Evolutionary conservation across 2,888 invertebrate species (phyloP).

Genomic region (Chironomus riparius): DNA sequence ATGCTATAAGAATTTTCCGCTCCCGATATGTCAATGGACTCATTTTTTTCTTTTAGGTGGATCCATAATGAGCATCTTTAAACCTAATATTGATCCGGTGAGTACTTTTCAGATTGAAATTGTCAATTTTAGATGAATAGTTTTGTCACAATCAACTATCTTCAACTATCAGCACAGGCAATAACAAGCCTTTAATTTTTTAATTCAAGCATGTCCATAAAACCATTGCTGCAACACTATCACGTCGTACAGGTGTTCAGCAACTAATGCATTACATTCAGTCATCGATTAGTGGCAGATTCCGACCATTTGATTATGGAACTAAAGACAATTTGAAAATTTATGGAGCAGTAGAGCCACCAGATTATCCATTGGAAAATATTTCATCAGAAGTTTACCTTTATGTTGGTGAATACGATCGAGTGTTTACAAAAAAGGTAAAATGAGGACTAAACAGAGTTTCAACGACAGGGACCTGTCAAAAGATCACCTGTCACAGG

Average conservation of each 20-base stretch:
- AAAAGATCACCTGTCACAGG: too few species aligned
- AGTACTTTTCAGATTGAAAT: neutral
- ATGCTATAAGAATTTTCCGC: neutral
- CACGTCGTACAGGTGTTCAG: neutral
- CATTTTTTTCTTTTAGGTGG: neutral
- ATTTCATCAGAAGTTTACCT: constrained; percentile 39
- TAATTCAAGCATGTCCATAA: neutral
- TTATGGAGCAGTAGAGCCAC: constrained; percentile 44
- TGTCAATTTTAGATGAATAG: neutral
- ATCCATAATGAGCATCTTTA: neutral
- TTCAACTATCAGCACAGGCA: too few species aligned
- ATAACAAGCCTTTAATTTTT: neutral
- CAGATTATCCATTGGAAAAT: constrained; percentile 40
- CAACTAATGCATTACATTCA: constrained; percentile 49
- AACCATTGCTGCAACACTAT: neutral
- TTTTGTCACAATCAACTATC: too few species aligned
- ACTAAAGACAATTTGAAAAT: constrained; percentile 35
- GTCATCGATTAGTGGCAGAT: constrained; percentile 32
- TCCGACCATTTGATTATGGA: constrained; percentile 46
- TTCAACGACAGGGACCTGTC: too few species aligned
- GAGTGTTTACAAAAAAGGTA: neutral
- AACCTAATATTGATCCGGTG: neutral
- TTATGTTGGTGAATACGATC: neutral
- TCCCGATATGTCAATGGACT: neutral
- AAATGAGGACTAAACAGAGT: too few species aligned